Evolutionary conservation across 2,888 invertebrate species (phyloP).

Genomic region (Cylindroiulus punctatus): DNA sequence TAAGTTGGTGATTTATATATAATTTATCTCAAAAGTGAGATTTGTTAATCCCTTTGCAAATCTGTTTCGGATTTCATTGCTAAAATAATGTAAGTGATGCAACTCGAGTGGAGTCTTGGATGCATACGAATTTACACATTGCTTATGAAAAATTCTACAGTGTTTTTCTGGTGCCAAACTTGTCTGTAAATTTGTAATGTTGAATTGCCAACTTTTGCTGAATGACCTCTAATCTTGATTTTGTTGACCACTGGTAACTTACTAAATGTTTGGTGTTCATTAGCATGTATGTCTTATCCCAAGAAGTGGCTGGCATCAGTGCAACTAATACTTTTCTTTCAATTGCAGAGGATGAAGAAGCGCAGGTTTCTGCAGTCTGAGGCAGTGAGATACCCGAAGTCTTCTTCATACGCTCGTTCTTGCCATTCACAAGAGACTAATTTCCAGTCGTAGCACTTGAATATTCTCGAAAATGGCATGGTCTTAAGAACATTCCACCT

Average conservation of each 20-base stretch:
- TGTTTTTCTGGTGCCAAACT: neutral
- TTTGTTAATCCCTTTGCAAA: too few relatives aligned
- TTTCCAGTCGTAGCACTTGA: neutral
- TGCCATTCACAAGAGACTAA: neutral
- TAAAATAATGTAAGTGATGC: too few relatives aligned
- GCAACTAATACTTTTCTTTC: conserved; percentile 60
- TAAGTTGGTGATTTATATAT: neutral
- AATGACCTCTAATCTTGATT: neutral
- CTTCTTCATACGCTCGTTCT: neutral
- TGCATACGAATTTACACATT: too few relatives aligned
- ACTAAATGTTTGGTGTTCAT: neutral
- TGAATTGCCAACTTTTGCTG: neutral
- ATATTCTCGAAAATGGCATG: neutral
- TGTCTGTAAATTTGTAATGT: neutral
- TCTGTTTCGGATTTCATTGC: too few relatives aligned
- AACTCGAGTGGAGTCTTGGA: too few relatives aligned
- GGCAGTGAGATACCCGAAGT: neutral
- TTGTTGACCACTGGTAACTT: conserved; percentile 10
- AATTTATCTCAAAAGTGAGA: too few relatives aligned
- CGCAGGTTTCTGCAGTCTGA: conserved; percentile 74
- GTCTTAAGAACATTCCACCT: conserved; percentile 3
- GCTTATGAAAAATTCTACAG: neutral
- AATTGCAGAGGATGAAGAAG: conserved; percentile 73
- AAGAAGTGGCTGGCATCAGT: neutral
- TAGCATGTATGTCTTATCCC: neutral